Percentiles rank a stretch among this genome's conserved stretches.
These are phyloP conservation scores for Mellivora capensis DNA, from an alignment of 2,113 vertebrate genomes.

Conservation along the genomic window DNA sequence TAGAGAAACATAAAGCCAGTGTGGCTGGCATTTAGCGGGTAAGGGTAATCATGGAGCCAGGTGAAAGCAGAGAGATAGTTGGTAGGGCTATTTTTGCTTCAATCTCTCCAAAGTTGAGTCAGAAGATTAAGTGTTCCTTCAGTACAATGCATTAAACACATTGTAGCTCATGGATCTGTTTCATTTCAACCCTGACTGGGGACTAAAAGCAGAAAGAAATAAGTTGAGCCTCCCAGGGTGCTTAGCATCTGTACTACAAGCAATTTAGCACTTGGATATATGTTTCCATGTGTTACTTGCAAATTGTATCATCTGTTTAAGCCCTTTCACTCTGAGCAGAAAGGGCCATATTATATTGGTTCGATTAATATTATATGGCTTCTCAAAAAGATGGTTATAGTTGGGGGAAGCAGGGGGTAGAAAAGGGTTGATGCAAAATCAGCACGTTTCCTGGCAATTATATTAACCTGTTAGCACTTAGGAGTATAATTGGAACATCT, in stretches of 20 bases:
- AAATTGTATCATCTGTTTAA: constrained; percentile 69
- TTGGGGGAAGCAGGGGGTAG: neutral
- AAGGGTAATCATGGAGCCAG: neutral
- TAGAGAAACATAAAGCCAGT: neutral
- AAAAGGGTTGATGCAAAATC: constrained; percentile 46
- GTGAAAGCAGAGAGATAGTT: neutral
- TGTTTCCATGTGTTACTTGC: constrained; percentile 60
- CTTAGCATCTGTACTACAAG: constrained; percentile 58
- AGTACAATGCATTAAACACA: neutral
- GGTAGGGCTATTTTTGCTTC: neutral
- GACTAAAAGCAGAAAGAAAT: constrained; percentile 36
- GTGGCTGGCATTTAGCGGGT: neutral
- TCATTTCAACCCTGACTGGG: constrained; percentile 21
- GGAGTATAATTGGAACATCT: constrained; percentile 32
- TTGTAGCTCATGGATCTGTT: neutral
- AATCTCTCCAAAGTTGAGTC: neutral
- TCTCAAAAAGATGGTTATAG: constrained; percentile 42
- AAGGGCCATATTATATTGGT: constrained; percentile 42
- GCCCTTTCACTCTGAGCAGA: constrained; percentile 57
- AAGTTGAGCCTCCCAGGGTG: constrained; percentile 38
- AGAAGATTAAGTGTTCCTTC: constrained; percentile 7
- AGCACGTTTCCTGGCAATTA: constrained; percentile 50
- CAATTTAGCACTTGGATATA: constrained; percentile 54
- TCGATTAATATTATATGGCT: constrained; percentile 55
- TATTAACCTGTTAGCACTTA: constrained; percentile 32